Conservation (phyloP, 2,888 invertebrate species). For the Ptychoptera albimana region DNA sequence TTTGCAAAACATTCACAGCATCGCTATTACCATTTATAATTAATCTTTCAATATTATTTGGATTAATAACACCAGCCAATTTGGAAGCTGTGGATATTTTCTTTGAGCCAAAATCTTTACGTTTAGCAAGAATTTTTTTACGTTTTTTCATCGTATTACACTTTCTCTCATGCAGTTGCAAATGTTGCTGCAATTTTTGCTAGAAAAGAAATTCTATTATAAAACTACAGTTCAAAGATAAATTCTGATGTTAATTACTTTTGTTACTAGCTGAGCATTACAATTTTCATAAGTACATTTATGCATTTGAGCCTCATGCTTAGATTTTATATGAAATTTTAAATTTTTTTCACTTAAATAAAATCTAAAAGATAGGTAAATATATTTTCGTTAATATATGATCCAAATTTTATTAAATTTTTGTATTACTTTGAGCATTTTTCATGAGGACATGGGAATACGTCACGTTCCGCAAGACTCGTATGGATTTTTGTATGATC, state of each 20-base stretch:
- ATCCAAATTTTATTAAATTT: too few species aligned
- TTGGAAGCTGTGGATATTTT: constrained; percentile 18
- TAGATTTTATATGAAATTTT: constrained; percentile 34
- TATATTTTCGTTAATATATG: too few species aligned
- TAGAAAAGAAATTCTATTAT: background rate
- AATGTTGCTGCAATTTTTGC: constrained; percentile 3
- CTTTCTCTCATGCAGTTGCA: constrained; percentile 4
- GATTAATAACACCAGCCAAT: constrained; percentile 18
- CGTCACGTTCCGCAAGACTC: constrained; percentile 9
- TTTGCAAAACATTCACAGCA: constrained; percentile 11
- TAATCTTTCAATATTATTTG: constrained; percentile 17
- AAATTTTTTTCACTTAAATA: constrained; percentile 40
- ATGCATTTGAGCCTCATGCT: constrained; percentile 34
- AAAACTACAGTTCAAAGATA: background rate
- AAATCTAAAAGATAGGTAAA: constrained; percentile 19
- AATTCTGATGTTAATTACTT: background rate
- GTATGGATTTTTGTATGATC: constrained; percentile 18
- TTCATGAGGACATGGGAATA: constrained; percentile 23
- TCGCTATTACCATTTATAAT: constrained; percentile 14
- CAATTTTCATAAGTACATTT: constrained; percentile 27
- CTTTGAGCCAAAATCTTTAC: constrained; percentile 21
- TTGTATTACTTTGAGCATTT: constrained; percentile 22
- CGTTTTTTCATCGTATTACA: background rate
- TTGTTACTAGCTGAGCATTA: constrained; percentile 5
- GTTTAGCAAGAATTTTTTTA: constrained; percentile 7